Evolutionary conservation across 2,113 vertebrate genomes (phyloP).

Genomic region (Osmerus eperlanus): DNA sequence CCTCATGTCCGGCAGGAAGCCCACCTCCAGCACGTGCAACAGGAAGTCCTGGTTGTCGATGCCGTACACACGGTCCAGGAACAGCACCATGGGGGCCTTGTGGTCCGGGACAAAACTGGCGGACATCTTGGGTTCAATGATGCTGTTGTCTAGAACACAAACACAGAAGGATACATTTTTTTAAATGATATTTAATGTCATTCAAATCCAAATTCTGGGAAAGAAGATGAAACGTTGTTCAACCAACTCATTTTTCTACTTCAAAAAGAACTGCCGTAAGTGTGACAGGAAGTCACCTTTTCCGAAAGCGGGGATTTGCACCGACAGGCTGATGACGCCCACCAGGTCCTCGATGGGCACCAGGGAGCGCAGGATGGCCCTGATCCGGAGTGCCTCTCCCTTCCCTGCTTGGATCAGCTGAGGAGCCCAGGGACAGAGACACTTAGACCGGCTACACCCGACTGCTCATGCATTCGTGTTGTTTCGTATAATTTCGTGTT

Average conservation of each 20-base stretch:
- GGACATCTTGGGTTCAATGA: slow-evolving; percentile 92
- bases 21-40: slow-evolving; percentile 88
- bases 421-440: slow-evolving; percentile 5
- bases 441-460: neutral
- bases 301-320: slow-evolving; percentile 88
- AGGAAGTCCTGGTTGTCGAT: slow-evolving; percentile 94
- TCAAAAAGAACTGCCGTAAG: neutral
- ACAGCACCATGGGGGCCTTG: slow-evolving; percentile 93
- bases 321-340: slow-evolving; percentile 87
- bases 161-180: neutral
- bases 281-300: slow-evolving; percentile 74
- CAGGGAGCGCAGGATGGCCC: slow-evolving; percentile 88
- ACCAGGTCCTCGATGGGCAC: slow-evolving; percentile 91
- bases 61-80: slow-evolving; percentile 92
- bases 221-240: neutral
- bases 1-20: slow-evolving; percentile 93
- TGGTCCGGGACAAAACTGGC: slow-evolving; percentile 94
- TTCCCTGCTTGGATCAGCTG: slow-evolving; percentile 91
- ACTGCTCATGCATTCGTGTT: too few species aligned
- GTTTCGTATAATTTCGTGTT: too few species aligned
- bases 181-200: too few species aligned
- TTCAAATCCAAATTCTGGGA: too few species aligned
- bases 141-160: slow-evolving; percentile 75
- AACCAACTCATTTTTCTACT: neutral
- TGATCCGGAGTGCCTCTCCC: slow-evolving; percentile 88